These are phyloP conservation scores for Agrypnia vestita DNA, from an alignment of 1,140 invertebrate species.

Conservation along the genomic window DNA sequence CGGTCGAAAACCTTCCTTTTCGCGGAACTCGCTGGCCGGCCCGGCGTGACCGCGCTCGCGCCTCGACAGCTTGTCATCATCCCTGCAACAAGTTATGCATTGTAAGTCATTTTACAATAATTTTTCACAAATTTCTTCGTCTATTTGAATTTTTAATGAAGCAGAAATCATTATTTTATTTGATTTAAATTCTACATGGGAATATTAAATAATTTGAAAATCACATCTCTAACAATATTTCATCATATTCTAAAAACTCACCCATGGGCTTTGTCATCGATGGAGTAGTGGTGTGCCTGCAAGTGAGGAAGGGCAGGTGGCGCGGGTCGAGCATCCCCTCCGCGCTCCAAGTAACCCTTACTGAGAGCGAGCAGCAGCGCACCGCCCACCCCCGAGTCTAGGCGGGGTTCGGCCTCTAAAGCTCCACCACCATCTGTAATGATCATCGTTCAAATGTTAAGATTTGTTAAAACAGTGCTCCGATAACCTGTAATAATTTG, in stretches of 20 bases:
- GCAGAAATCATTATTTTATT: too few relatives aligned
- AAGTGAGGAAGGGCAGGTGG: slow-evolving; percentile 73
- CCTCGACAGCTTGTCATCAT: slow-evolving; percentile 87
- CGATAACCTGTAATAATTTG: too few relatives aligned
- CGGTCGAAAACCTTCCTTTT: slow-evolving; percentile 96
- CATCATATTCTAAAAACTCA: slow-evolving; percentile 64
- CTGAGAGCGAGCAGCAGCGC: slow-evolving; percentile 94
- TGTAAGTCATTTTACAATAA: slow-evolving; percentile 41
- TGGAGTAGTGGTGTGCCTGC: slow-evolving; percentile 94
- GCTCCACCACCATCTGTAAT: slow-evolving; percentile 57
- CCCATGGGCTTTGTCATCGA: slow-evolving; percentile 95
- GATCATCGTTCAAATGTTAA: background rate
- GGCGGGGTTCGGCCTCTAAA: slow-evolving; percentile 95
- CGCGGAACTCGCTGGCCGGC: slow-evolving; percentile 93
- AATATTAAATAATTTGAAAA: too few relatives aligned
- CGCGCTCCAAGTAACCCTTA: slow-evolving; percentile 94
- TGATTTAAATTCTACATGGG: too few relatives aligned
- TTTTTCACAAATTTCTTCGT: too few relatives aligned
- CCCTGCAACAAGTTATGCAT: slow-evolving; percentile 71
- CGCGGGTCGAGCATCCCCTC: slow-evolving; percentile 82
- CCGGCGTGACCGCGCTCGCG: slow-evolving; percentile 85
- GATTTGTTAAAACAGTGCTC: too few relatives aligned
- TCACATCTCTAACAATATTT: background rate
- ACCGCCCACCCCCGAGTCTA: slow-evolving; percentile 93
- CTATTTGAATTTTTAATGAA: too few relatives aligned